Conservation (phyloP, 1,140 invertebrate genomes). For the Lasioglossum baleicum region DNA sequence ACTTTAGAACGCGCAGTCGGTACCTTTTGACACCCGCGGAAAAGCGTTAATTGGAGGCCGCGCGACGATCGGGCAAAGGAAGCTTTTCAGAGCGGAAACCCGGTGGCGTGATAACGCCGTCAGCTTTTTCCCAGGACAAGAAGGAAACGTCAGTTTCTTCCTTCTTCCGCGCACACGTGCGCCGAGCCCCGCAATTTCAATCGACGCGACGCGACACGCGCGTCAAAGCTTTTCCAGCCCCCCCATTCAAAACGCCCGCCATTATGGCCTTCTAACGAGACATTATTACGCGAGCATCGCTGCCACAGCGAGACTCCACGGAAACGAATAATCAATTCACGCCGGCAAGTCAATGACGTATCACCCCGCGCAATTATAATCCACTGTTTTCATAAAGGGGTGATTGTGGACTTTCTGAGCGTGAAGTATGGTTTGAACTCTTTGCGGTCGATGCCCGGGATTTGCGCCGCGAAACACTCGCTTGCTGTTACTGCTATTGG, state of each 20-base stretch:
- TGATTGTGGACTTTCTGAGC: background rate
- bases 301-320: background rate
- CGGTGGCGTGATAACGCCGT: constrained; percentile 53
- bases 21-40: constrained; percentile 67
- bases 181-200: too few relatives aligned
- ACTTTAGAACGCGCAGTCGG: constrained; percentile 62
- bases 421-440: too few relatives aligned
- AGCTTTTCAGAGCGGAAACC: constrained; percentile 60
- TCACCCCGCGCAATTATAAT: background rate
- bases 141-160: constrained; percentile 20
- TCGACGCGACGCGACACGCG: background rate
- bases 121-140: constrained; percentile 48
- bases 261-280: constrained; percentile 23
- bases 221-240: background rate
- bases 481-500: too few relatives aligned
- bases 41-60: constrained; percentile 76
- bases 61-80: constrained; percentile 67
- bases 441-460: too few relatives aligned
- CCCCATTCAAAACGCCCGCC: constrained; percentile 8
- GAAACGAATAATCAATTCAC: background rate
- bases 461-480: too few relatives aligned
- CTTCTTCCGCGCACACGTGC: constrained; percentile 1
- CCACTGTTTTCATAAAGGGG: background rate
- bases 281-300: constrained; percentile 13
- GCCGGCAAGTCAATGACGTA: background rate